Evolutionary conservation across 2,888 invertebrate species (phyloP).

Genomic region (Nomada ferruginata): DNA sequence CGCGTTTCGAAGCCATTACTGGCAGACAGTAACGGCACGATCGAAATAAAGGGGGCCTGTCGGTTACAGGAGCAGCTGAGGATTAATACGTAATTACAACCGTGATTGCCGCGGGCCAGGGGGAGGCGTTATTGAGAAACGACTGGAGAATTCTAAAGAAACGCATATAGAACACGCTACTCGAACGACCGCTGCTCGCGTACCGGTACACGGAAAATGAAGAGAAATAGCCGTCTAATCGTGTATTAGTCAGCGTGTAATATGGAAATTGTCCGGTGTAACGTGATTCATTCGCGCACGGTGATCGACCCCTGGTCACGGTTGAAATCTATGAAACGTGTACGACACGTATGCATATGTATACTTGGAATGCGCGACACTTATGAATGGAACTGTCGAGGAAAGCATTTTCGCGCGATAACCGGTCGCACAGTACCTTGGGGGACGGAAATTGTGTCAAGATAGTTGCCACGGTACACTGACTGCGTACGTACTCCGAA

Average conservation of each 20-base stretch:
- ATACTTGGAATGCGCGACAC: background rate
- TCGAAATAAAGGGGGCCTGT: conserved; percentile 7
- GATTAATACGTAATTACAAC: conserved; percentile 52
- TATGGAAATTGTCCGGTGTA: conserved; percentile 59
- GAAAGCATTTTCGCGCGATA: conserved; percentile 22
- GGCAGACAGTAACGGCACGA: background rate
- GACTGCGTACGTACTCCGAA: background rate
- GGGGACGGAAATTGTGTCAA: background rate
- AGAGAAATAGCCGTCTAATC: conserved; percentile 56
- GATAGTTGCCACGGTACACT: background rate
- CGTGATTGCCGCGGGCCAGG: conserved; percentile 31
- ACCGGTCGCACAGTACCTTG: conserved; percentile 5
- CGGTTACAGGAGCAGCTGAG: conserved; percentile 34
- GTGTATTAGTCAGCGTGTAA: conserved; percentile 64
- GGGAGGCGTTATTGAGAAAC: conserved; percentile 73
- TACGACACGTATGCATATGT: background rate
- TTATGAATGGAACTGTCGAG: conserved; percentile 21
- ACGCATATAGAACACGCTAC: conserved; percentile 23
- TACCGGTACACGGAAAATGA: conserved; percentile 52
- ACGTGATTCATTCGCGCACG: conserved; percentile 58
- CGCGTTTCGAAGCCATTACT: conserved; percentile 8
- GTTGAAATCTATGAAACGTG: background rate
- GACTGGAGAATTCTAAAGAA: conserved; percentile 61
- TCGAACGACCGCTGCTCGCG: background rate
- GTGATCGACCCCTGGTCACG: conserved; percentile 4